phyloP scores from a whole-genome alignment of 2,113 vertebrate genomes.

The Nycticebus coucang region DNA sequence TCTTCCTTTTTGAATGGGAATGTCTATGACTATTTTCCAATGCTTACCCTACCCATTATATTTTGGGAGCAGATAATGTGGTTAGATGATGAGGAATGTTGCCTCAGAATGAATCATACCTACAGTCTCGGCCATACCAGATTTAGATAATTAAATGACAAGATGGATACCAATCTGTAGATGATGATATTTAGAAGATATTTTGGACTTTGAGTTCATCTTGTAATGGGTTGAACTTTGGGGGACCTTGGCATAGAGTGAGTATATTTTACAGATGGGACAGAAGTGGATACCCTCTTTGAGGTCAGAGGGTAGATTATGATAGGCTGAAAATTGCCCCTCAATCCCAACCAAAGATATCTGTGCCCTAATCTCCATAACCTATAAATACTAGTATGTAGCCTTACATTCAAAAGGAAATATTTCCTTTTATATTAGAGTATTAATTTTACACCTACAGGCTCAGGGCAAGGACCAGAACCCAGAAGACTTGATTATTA shows the following conservation, averaged over 20 bases:
- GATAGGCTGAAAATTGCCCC: neutral
- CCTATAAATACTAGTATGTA: neutral
- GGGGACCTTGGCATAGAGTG: neutral
- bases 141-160: neutral
- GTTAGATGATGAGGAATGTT: neutral
- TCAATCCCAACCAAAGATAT: neutral
- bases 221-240: neutral
- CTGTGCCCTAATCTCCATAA: neutral
- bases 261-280: neutral
- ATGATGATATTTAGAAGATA: neutral
- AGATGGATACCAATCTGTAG: neutral
- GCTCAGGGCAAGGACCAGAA: neutral
- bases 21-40: neutral
- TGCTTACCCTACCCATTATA: neutral
- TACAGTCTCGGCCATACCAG: neutral
- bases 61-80: neutral
- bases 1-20: neutral
- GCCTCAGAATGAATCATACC: neutral
- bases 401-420: neutral
- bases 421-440: neutral
- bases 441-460: neutral
- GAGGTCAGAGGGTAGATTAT: neutral
- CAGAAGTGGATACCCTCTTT: neutral
- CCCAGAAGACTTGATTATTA: neutral
- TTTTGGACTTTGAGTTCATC: neutral